These are phyloP conservation scores for Bhutanitis thaidina DNA, from an alignment of 2,888 invertebrate genomes.

Conservation along the genomic window DNA sequence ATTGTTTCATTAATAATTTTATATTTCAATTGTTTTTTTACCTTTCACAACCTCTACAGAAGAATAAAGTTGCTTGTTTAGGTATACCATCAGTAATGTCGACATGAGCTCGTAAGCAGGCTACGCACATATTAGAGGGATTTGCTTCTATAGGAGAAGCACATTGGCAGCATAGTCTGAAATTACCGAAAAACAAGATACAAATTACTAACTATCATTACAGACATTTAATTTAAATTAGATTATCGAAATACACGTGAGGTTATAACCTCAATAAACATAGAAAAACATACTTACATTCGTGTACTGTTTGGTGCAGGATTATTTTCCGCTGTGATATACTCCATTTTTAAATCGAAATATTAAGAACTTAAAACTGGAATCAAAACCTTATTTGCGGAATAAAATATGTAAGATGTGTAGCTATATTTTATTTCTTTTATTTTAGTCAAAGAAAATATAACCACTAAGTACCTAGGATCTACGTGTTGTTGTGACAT, in stretches of 20 bases:
- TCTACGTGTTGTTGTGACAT: no score
- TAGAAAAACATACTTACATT: conserved; percentile 51
- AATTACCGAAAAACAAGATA: not conserved
- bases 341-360: conserved; percentile 51
- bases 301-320: conserved; percentile 44
- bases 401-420: no score
- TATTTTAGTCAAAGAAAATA: no score
- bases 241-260: not conserved
- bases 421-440: no score
- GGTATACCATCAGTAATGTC: conserved; percentile 98
- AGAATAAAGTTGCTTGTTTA: conserved; percentile 93
- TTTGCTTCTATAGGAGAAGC: conserved; percentile 95
- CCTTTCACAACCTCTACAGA: conserved; percentile 96
- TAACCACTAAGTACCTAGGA: no score
- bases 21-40: conserved; percentile 33
- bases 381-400: no score
- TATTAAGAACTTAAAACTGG: no score
- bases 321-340: conserved; percentile 54
- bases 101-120: conserved; percentile 92
- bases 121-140: conserved; percentile 98
- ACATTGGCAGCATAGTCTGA: conserved; percentile 95
- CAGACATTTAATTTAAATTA: no score
- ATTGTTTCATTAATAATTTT: no score
- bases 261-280: conserved; percentile 32
- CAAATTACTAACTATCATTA: not conserved